phyloP scores from a whole-genome alignment of 2,113 vertebrate species.

The Plestiodon gilberti region DNA sequence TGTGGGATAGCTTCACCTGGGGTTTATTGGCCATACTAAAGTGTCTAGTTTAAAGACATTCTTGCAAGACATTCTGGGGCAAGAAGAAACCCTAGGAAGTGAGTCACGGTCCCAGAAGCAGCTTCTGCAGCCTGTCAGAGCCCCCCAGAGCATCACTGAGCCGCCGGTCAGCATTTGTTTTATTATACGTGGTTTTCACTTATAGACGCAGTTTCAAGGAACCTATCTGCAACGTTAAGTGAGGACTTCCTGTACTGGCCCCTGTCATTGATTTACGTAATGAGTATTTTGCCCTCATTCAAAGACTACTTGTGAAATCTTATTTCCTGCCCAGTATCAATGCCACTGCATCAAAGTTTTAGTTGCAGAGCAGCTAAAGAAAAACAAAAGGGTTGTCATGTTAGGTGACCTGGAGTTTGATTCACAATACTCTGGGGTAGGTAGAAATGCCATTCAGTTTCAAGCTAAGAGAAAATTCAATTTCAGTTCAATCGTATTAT shows the following conservation, averaged over 20 bases:
- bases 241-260: too few species aligned
- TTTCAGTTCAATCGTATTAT: slow-evolving; percentile 33
- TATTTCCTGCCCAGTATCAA: not conserved
- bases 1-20: not conserved
- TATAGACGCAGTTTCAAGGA: too few species aligned
- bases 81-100: too few species aligned
- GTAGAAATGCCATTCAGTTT: slow-evolving; percentile 22
- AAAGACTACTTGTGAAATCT: not conserved
- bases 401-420: slow-evolving; percentile 15
- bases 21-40: not conserved
- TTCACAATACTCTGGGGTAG: not conserved
- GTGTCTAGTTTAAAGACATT: too few species aligned
- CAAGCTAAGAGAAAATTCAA: slow-evolving; percentile 23
- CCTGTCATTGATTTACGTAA: too few species aligned
- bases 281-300: not conserved
- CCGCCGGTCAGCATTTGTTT: too few species aligned
- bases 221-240: too few species aligned
- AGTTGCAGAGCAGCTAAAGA: not conserved
- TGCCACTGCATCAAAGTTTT: not conserved
- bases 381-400: slow-evolving; percentile 8
- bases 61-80: too few species aligned
- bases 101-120: too few species aligned
- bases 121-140: too few species aligned
- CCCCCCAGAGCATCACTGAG: too few species aligned
- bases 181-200: too few species aligned